Evolutionary conservation across 2,888 invertebrate genomes (phyloP).

Genomic region (Neria commutata): DNA sequence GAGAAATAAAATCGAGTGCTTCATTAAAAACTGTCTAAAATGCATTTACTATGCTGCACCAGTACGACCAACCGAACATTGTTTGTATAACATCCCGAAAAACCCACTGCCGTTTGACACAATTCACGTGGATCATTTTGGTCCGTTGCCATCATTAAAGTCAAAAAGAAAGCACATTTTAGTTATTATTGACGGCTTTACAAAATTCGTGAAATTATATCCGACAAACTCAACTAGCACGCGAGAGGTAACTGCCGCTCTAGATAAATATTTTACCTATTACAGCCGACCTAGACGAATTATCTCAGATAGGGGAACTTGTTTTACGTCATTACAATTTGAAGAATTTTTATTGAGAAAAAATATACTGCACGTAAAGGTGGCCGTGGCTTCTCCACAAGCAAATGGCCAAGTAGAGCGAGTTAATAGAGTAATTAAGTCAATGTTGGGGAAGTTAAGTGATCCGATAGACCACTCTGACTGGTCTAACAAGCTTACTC

Average conservation of each 20-base stretch:
- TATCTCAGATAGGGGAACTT: neutral
- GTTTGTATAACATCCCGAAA: slow-evolving; percentile 6
- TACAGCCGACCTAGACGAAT: slow-evolving; percentile 8
- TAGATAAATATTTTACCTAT: slow-evolving; percentile 1
- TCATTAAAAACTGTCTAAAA: too few relatives aligned
- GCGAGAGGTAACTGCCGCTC: neutral
- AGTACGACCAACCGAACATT: too few relatives aligned
- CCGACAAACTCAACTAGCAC: neutral
- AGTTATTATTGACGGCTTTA: slow-evolving; percentile 9
- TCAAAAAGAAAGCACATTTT: slow-evolving; percentile 14
- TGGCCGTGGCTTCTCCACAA: neutral
- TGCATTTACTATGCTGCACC: too few relatives aligned
- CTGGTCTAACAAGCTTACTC: too few relatives aligned
- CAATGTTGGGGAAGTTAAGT: too few relatives aligned
- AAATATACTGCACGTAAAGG: neutral
- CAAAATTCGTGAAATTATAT: slow-evolving; percentile 10
- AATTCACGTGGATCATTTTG: slow-evolving; percentile 11
- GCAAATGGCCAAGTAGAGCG: neutral
- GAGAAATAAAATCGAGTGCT: too few relatives aligned
- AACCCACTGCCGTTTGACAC: slow-evolving; percentile 2
- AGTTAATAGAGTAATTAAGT: neutral
- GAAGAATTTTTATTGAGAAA: neutral
- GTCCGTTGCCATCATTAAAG: slow-evolving; percentile 6
- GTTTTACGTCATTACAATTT: neutral
- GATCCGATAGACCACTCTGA: too few relatives aligned